phyloP scores from a whole-genome alignment of 2,888 invertebrate genomes.

The Azorinus chamasolen region DNA sequence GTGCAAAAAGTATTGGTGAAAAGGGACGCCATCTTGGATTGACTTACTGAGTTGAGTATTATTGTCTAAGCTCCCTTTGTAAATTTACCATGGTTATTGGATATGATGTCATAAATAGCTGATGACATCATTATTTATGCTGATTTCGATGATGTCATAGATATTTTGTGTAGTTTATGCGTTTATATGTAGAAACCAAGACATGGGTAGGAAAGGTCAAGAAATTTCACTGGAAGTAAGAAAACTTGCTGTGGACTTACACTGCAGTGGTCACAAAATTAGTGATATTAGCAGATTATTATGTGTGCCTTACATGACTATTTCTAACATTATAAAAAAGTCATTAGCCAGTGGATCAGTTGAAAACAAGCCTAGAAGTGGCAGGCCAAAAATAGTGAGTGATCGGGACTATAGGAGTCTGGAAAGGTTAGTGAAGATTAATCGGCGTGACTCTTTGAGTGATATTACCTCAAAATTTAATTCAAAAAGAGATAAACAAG shows the following conservation, averaged over 20 bases:
- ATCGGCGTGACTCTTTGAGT: slow-evolving; percentile 15
- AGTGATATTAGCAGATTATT: neutral
- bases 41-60: neutral
- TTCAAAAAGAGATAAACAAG: slow-evolving; percentile 1
- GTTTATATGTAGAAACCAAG: too few species aligned
- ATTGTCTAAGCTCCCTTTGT: slow-evolving; percentile 10
- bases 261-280: slow-evolving; percentile 18
- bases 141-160: too few species aligned
- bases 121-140: too few species aligned
- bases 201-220: slow-evolving; percentile 17
- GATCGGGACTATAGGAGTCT: slow-evolving; percentile 11
- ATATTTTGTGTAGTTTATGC: too few species aligned
- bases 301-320: slow-evolving; percentile 15
- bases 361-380: slow-evolving; percentile 35
- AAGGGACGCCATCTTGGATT: slow-evolving; percentile 23
- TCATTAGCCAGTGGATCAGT: slow-evolving; percentile 14
- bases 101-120: too few species aligned
- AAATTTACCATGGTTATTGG: neutral
- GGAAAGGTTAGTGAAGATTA: slow-evolving; percentile 21
- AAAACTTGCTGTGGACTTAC: slow-evolving; percentile 23
- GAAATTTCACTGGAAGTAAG: slow-evolving; percentile 18
- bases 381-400: slow-evolving; percentile 21
- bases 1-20: slow-evolving; percentile 18
- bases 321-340: slow-evolving; percentile 14
- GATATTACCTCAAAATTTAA: slow-evolving; percentile 28